phyloP scores from a whole-genome alignment of 2,888 invertebrate species.

The Cinara cedri region DNA sequence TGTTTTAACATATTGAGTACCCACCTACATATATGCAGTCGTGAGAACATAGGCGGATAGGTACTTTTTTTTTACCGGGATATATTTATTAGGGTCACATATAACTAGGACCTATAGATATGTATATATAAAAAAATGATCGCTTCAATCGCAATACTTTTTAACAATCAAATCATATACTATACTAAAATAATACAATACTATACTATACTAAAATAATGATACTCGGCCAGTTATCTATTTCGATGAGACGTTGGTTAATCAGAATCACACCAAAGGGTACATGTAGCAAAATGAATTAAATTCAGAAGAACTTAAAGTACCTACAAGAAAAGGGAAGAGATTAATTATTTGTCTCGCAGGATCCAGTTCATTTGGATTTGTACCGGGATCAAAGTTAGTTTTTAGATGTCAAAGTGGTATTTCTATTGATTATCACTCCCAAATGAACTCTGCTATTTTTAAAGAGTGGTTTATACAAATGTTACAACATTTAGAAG shows the following conservation, averaged over 20 bases:
- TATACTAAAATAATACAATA: no score
- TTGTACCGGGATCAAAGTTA: neutral
- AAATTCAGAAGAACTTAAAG: neutral
- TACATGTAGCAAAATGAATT: neutral
- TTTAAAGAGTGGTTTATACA: neutral
- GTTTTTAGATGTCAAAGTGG: neutral
- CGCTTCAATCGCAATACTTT: no score
- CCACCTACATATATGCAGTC: no score
- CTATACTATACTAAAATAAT: no score
- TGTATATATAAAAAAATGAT: no score
- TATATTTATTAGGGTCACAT: no score
- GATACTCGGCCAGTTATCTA: neutral
- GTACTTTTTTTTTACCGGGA: no score
- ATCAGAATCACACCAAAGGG: neutral
- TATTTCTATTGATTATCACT: neutral
- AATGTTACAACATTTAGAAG: neutral
- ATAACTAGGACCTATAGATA: no score
- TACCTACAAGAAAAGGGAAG: neutral
- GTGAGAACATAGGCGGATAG: no score
- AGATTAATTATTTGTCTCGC: conserved; percentile 3
- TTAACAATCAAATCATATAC: no score
- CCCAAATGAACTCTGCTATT: neutral
- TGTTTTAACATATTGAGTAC: no score
- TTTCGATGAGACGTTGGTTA: neutral
- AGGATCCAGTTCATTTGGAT: neutral